Base-by-base conservation (phyloP, 2,113 vertebrate genomes). In the Neodontobutis hainanensis region DNA sequence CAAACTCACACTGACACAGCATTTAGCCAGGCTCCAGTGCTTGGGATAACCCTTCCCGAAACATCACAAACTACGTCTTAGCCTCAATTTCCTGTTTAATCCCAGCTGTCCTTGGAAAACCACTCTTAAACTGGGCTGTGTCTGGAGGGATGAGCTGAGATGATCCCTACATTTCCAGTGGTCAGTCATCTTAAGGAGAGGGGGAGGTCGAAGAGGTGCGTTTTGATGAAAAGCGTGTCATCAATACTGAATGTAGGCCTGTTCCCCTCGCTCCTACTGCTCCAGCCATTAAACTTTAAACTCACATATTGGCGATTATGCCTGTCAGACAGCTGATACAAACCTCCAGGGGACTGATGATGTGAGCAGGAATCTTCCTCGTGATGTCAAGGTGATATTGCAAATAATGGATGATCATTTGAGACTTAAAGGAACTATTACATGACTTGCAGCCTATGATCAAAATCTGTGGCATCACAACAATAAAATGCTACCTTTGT, bases 251-350 rank as follows among this genome's bases (percentile, higher is more conserved):
- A 90, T 87, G 80, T 64, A 65, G 76, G 74, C 73, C 68, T 75
- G 81, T 90, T 86, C 77, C 80, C 80, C 65, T 64, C 63, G 64
- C 75, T 75, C 70, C 71, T 77, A 68, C 60, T 57, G 84, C 79
- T 77, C 81, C 44, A 0, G 16, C 64, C 82, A 90, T 92, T 89
- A 90, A 92, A 90, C 62, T 90, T 92, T 90, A 90, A 92, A 90
- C 82, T 82, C 69, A 63, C 85, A 84, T 78, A 88, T 86, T 65
- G 80, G 84, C 71, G 69, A 85, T 87, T 87, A 85, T 85, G 64
- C 77, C 81, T 82, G 89, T 86, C 86, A 85, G 80, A 83, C 72
- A 83, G 78, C 68, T 79, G 77, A 87, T 74, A 76, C 68, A 76
- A 78, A 68, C 69, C 86, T 79, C 76, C 14, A n/a, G 81, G 76